phyloP scores from a whole-genome alignment of 2,888 invertebrate genomes.

The Vanessa cardui region DNA sequence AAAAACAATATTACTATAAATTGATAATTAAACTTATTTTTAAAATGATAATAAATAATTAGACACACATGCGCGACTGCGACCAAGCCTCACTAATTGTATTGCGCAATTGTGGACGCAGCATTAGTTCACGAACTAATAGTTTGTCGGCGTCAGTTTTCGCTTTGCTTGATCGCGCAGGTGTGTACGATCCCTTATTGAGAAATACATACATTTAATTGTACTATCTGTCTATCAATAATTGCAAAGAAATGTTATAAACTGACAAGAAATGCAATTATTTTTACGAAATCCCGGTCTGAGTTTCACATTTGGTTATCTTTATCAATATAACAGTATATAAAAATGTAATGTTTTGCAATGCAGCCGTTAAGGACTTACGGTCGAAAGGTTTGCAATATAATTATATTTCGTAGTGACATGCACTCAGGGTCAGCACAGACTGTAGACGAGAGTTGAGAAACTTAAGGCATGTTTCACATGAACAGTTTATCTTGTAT shows the following conservation, averaged over 20 bases:
- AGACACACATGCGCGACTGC: too few species aligned
- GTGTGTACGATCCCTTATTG: neutral
- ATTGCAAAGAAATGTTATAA: neutral
- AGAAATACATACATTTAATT: neutral
- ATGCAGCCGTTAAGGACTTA: slow-evolving; percentile 80
- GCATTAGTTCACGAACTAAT: too few species aligned
- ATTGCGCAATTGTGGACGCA: neutral
- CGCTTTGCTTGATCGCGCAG: neutral
- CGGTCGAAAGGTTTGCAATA: slow-evolving; percentile 70
- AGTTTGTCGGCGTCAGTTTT: neutral
- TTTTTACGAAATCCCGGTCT: slow-evolving; percentile 10
- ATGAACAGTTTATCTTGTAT: neutral
- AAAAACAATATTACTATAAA: too few species aligned
- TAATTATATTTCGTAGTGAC: slow-evolving; percentile 49
- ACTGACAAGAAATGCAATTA: neutral
- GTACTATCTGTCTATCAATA: neutral
- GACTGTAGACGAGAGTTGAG: slow-evolving; percentile 24
- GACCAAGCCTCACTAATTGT: neutral
- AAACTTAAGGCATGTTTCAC: neutral
- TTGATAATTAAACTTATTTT: too few species aligned
- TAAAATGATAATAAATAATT: too few species aligned
- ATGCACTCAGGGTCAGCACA: slow-evolving; percentile 46
- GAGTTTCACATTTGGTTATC: neutral
- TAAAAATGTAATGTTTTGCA: slow-evolving; percentile 67
- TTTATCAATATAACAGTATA: slow-evolving; percentile 3